Base-by-base conservation (phyloP, 2,888 invertebrate species). In the Margaritifera margaritifera region DNA sequence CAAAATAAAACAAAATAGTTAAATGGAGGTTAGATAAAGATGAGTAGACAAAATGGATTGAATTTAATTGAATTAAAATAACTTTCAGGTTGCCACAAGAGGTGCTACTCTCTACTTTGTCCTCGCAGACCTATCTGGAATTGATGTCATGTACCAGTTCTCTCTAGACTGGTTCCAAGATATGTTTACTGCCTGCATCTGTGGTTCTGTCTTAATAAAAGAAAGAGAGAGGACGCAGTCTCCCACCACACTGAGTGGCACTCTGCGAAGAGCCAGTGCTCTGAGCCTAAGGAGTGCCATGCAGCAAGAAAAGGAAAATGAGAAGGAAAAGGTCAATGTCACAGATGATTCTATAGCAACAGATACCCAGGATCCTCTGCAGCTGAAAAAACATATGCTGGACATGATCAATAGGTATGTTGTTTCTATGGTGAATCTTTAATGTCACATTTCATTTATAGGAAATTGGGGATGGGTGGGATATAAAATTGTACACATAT, bases 81-180 rank as follows among this genome's bases (percentile, higher is more conserved):
- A 53, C 67, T 68, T 66, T 50, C 74, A 89, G 89, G 89, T 90
- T 60, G 89, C 90, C 6, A 88, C 86, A 1, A 75, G 90, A 63
- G 89, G 89, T n/a, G 86, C 89, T 15, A 87, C 88, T 42, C 75
- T 90, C 54, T 90, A 89, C 77, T 89, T 90, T 80, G 87, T 88
- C 2, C 73, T 90, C 54, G 87, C 89, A 27, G 87, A 89, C 71
- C 78, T 90, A 64, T 81, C 89, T 53, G 81, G 76, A 50, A 83
- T 90, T 25, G 88, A 89, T 72, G 86, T 88, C 65, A 90, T 90
- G 89, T 90, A 90, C 80, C 89, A 90, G 84, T 90, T 88, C 78
- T 90, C 89, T 1, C 80, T 90, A 42, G 78, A 82, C 60, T 89
- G 89, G 89, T 90, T 89, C 83, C 87, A 89, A 75, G 83, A 81